Conservation (phyloP, 2,113 vertebrate species). For the Nyctereutes procyonoides region DNA sequence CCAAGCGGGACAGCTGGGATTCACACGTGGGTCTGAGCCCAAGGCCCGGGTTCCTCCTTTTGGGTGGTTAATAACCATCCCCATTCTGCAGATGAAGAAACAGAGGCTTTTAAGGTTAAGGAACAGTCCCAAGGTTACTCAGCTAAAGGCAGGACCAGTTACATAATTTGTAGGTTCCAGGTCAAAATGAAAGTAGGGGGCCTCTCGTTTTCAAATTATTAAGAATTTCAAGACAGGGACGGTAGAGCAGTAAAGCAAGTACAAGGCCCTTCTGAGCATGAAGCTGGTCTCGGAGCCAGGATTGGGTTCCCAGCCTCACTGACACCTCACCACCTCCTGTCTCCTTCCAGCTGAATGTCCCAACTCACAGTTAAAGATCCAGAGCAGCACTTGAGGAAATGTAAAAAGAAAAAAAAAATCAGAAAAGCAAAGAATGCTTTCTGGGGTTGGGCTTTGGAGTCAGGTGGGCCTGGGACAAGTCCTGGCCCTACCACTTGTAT, state of each 20-base stretch:
- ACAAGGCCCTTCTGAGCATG: fast-evolving
- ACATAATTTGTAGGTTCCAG: not conserved
- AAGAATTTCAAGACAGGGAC: not conserved
- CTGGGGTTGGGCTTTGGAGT: not conserved
- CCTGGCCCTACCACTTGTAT: not conserved
- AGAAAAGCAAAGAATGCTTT: not conserved
- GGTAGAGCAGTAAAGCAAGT: not conserved
- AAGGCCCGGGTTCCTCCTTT: not conserved
- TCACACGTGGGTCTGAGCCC: not conserved
- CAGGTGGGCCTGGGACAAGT: not conserved
- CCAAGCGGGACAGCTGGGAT: not conserved
- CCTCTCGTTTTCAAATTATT: not conserved
- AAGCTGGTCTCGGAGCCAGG: not conserved
- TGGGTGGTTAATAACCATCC: not conserved
- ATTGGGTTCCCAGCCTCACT: not conserved
- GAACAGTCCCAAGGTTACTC: not conserved
- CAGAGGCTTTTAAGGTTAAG: not conserved
- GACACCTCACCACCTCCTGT: not conserved
- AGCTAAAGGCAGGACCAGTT: not conserved
- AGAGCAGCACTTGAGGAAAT: not conserved
- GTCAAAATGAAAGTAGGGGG: not conserved
- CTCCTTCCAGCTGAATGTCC: not conserved
- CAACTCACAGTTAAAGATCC: not conserved
- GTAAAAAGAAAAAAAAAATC: not conserved
- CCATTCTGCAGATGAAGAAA: constrained; percentile 2